phyloP scores from a whole-genome alignment of 2,113 vertebrate genomes.

The Butastur rufipennis region DNA sequence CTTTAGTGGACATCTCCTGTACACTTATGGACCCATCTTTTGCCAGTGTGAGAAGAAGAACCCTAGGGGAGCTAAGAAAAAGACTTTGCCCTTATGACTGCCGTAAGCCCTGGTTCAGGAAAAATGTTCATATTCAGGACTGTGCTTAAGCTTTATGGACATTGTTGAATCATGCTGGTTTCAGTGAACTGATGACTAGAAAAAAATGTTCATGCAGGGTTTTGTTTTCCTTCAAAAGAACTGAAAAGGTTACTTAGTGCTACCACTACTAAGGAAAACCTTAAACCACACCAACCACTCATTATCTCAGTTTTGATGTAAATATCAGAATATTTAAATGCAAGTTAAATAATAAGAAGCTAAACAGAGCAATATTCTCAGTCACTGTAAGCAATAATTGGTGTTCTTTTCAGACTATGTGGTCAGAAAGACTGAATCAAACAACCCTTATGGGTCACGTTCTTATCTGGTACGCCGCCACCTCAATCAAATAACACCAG shows the following conservation, averaged over 20 bases:
- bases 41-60: neutral
- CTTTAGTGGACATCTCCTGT: neutral
- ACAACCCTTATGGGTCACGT: neutral
- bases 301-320: neutral
- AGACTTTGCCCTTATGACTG: neutral
- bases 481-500: neutral
- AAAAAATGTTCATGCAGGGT: neutral
- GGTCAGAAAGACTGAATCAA: conserved; percentile 5
- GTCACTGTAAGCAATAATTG: neutral
- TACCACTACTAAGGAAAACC: neutral
- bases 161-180: neutral
- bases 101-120: neutral
- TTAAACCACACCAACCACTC: neutral
- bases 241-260: neutral
- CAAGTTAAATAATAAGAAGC: neutral
- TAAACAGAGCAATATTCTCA: neutral
- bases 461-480: neutral
- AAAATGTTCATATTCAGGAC: neutral
- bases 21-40: neutral
- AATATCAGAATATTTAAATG: conserved; percentile 18
- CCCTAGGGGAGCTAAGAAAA: neutral
- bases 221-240: conserved; percentile 19
- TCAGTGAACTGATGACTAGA: neutral
- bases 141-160: neutral
- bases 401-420: neutral